Conservation (phyloP, 2,797 vertebrate genomes). For the Austrolebias charrua region DNA sequence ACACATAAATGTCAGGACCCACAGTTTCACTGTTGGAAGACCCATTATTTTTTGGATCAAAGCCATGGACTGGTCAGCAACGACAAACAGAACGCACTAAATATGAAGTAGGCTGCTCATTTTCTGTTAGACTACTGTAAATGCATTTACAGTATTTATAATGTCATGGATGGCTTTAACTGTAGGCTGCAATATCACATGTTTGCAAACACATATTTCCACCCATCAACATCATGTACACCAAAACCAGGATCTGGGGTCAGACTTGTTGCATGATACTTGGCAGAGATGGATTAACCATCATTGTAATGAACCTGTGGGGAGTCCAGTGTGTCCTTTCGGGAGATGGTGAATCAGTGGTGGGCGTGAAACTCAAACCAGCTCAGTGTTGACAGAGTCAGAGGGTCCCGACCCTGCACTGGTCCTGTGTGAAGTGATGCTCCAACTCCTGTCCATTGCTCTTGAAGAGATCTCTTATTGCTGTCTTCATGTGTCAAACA, state of each 20-base stretch:
- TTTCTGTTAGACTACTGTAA: too few species aligned
- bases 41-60: too few species aligned
- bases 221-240: constrained; percentile 37
- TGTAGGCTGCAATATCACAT: too few species aligned
- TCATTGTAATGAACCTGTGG: constrained; percentile 3
- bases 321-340: constrained; percentile 21
- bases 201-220: too few species aligned
- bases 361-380: constrained; percentile 51
- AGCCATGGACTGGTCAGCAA: too few species aligned
- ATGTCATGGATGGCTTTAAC: too few species aligned
- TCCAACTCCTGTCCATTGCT: constrained; percentile 37
- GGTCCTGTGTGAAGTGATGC: constrained; percentile 37
- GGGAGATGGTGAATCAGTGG: constrained; percentile 21
- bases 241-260: constrained; percentile 33
- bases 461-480: constrained; percentile 46
- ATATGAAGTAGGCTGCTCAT: too few species aligned
- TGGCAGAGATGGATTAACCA: not conserved
- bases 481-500: constrained; percentile 52
- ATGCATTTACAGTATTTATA: too few species aligned
- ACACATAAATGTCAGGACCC: too few species aligned
- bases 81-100: too few species aligned
- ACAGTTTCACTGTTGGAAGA: too few species aligned
- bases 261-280: constrained; percentile 7
- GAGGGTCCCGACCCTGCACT: constrained; percentile 54
- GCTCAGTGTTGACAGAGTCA: constrained; percentile 65